Evolutionary conservation across 2,113 vertebrate species (phyloP).

Genomic region (Equus przewalskii): DNA sequence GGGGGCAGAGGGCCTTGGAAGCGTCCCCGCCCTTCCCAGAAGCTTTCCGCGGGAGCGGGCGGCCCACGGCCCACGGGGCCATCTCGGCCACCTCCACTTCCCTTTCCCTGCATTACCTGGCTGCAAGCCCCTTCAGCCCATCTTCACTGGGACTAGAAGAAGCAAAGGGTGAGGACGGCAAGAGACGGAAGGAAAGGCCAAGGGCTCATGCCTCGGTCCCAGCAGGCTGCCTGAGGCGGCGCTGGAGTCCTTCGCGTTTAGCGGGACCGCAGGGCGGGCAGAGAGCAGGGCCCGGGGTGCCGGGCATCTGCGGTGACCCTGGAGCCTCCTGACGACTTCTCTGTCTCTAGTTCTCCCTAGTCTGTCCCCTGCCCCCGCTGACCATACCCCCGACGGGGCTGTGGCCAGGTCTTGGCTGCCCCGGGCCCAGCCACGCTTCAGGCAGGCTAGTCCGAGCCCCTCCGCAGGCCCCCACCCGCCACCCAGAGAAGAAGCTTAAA

Average conservation of each 20-base stretch:
- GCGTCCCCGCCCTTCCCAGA: slow-evolving; percentile 42
- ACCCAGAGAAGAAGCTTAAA: slow-evolving; percentile 29
- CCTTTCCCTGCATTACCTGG: not conserved
- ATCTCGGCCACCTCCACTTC: not conserved
- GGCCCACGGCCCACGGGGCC: fast-evolving
- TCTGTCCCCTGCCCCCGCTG: not conserved
- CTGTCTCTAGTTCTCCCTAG: not conserved
- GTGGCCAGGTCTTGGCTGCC: not conserved
- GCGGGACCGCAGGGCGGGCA: not conserved
- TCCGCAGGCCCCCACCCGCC: not conserved
- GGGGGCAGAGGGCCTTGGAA: not conserved
- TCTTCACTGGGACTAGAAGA: not conserved
- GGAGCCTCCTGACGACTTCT: not conserved
- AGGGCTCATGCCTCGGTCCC: not conserved
- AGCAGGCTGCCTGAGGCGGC: not conserved
- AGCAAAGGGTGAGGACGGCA: not conserved
- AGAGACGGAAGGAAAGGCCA: not conserved
- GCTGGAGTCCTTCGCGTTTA: not conserved
- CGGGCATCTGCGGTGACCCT: not conserved
- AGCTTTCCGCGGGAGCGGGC: not conserved
- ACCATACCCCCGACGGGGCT: not conserved
- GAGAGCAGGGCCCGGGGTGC: not conserved
- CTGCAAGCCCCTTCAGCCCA: not conserved
- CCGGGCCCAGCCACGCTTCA: not conserved
- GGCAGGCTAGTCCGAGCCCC: not conserved